Base-by-base conservation (phyloP, 2,797 vertebrate species). In the Zenarchopterus dispar region DNA sequence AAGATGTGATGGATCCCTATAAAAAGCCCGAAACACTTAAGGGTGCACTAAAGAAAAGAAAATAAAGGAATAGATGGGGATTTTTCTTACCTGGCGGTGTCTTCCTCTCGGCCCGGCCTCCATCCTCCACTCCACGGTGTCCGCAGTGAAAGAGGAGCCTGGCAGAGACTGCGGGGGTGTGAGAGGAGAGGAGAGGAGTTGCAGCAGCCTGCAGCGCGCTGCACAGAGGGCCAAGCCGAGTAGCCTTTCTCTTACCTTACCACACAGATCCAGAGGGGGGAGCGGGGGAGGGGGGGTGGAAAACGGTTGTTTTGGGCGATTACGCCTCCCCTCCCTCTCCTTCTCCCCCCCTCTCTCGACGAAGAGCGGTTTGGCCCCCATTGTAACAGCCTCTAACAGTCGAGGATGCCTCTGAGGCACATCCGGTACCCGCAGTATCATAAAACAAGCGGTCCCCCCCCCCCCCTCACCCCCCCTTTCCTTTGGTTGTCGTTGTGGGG, bases 281-380 rank as follows among this genome's bases (percentile, higher is more conserved):
- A 81, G 77, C 68, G 78, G 87, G 88, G 81, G 70, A 79, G 85
- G 80, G 81, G 79, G 83, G 85, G 80, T 82, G 78, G 88, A 73
- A 87, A 86, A 75, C 55, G 80, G 85, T 81, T 87, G 88, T 89
- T 47, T 91, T 88, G 86, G 85, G 85, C 86, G 88, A 89, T 86
- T 88, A 82, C 82, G 80, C 83, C 85, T 70, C 75, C 63, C 52
- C 64, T 59, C 53, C 42, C 18, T 13, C 33, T 9, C n/a, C n/a
- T 3, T 31, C 24, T 1, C 45, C 55, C 33, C 33, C 53, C 70
- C 41, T 76, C 82, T 75, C 69, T 79, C 74, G 65, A 78, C 77
- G 83, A 82, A 70, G 66, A 62, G 69, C 78, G 62, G 75, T 72
- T 78, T 80, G 73, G 73, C 73, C 78, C 80, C 71, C 26, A 65